phyloP scores from a whole-genome alignment of 2,888 invertebrate genomes.

The Archaeoteleia sp. region DNA sequence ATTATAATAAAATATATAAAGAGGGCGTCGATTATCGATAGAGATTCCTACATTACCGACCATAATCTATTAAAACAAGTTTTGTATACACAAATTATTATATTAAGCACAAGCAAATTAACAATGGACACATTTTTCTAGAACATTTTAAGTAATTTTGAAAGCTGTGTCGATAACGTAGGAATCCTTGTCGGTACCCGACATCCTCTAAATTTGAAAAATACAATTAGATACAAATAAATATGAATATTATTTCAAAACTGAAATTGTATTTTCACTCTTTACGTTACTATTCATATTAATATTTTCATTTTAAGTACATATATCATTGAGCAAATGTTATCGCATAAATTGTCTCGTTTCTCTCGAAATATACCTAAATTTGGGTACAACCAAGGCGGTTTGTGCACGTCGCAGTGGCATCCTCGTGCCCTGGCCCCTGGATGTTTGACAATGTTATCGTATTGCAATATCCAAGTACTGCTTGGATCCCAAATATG shows the following conservation, averaged over 20 bases:
- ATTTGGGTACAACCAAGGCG: constrained; percentile 70
- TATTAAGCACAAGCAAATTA: too few relatives aligned
- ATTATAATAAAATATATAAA: background rate
- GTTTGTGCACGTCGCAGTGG: constrained; percentile 73
- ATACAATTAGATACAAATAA: background rate
- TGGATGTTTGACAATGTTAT: constrained; percentile 76
- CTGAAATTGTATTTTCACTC: background rate
- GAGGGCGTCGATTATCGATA: too few relatives aligned
- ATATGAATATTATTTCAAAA: constrained; percentile 1
- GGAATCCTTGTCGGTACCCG: too few relatives aligned
- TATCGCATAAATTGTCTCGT: background rate
- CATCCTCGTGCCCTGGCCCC: constrained; percentile 75
- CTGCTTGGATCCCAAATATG: constrained; percentile 76
- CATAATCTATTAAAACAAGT: too few relatives aligned
- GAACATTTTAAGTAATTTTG: too few relatives aligned
- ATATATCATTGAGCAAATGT: too few relatives aligned
- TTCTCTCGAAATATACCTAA: constrained; percentile 63
- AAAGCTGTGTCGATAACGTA: too few relatives aligned
- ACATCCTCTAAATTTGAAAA: too few relatives aligned
- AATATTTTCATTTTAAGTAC: background rate
- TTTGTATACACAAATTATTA: too few relatives aligned
- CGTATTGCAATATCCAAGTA: constrained; percentile 77
- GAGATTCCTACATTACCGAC: too few relatives aligned
- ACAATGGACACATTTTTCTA: too few relatives aligned
- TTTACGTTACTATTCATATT: background rate